These are phyloP conservation scores for Sinotaia quadrata DNA, from an alignment of 2,888 invertebrate species.

Conservation along the genomic window DNA sequence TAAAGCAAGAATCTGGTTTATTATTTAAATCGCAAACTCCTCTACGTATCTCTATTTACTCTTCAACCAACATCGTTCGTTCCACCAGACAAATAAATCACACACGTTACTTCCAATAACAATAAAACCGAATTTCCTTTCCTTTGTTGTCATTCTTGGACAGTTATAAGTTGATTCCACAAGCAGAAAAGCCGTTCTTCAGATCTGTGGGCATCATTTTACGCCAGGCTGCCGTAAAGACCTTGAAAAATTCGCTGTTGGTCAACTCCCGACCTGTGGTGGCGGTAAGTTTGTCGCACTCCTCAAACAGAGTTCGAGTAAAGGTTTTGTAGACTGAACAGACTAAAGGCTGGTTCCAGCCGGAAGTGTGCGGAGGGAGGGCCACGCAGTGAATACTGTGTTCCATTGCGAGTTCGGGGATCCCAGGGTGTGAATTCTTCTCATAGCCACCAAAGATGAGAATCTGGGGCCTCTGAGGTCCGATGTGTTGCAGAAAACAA, in stretches of 20 bases:
- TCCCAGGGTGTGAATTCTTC: background rate
- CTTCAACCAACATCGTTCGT: too few species aligned
- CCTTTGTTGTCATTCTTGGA: too few species aligned
- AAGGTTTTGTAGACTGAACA: background rate
- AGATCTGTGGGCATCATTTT: background rate
- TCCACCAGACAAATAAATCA: too few species aligned
- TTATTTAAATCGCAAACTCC: too few species aligned
- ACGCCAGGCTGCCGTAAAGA: background rate
- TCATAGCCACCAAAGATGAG: background rate
- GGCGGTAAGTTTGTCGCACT: conserved; percentile 4
- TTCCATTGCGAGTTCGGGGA: background rate
- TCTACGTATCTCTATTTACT: too few species aligned
- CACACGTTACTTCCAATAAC: too few species aligned
- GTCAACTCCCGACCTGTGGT: background rate
- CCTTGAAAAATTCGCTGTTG: background rate
- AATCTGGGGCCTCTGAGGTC: background rate
- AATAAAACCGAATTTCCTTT: too few species aligned
- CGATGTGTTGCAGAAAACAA: background rate
- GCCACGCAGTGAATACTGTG: background rate
- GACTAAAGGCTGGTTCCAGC: background rate
- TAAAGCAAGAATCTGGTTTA: too few species aligned
- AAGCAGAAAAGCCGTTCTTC: background rate
- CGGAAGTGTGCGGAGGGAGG: background rate
- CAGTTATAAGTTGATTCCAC: background rate
- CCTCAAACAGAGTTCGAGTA: background rate